These are phyloP conservation scores for Himalopsyche anomala DNA, from an alignment of 2,888 invertebrate genomes.

Conservation along the genomic window DNA sequence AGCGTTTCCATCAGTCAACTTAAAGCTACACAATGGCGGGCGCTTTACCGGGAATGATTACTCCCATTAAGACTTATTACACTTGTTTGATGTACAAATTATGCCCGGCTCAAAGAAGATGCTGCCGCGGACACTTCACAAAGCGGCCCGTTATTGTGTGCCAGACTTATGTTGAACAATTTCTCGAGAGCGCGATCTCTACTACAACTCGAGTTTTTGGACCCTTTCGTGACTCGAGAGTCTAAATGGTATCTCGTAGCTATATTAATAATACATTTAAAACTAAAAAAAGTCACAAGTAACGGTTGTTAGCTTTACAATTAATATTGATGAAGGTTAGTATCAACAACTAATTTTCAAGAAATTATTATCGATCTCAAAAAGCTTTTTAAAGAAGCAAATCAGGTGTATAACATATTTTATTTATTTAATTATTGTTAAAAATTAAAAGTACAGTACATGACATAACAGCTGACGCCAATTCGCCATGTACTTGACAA, in stretches of 20 bases:
- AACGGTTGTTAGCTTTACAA: too few relatives aligned
- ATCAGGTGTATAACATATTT: too few relatives aligned
- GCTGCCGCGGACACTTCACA: constrained; percentile 19
- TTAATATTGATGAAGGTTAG: too few relatives aligned
- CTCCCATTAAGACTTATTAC: constrained; percentile 22
- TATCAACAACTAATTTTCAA: too few relatives aligned
- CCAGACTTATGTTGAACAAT: neutral
- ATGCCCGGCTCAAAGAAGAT: constrained; percentile 20
- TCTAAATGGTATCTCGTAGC: neutral
- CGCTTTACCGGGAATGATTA: neutral
- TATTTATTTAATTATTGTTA: too few relatives aligned
- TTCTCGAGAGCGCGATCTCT: neutral
- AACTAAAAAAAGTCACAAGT: too few relatives aligned
- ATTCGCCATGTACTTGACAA: too few relatives aligned
- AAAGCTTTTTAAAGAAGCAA: too few relatives aligned
- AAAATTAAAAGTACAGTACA: too few relatives aligned
- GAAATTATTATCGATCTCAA: too few relatives aligned
- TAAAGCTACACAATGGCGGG: constrained; percentile 25
- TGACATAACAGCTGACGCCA: too few relatives aligned
- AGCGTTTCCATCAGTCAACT: constrained; percentile 30
- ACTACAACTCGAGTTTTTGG: neutral
- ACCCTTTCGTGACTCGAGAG: neutral
- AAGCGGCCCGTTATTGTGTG: constrained; percentile 24
- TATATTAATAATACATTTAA: too few relatives aligned
- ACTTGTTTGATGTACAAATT: constrained; percentile 30